These are phyloP conservation scores for Drosophila orosa DNA, from an alignment of 1,140 invertebrate genomes.

Conservation along the genomic window DNA sequence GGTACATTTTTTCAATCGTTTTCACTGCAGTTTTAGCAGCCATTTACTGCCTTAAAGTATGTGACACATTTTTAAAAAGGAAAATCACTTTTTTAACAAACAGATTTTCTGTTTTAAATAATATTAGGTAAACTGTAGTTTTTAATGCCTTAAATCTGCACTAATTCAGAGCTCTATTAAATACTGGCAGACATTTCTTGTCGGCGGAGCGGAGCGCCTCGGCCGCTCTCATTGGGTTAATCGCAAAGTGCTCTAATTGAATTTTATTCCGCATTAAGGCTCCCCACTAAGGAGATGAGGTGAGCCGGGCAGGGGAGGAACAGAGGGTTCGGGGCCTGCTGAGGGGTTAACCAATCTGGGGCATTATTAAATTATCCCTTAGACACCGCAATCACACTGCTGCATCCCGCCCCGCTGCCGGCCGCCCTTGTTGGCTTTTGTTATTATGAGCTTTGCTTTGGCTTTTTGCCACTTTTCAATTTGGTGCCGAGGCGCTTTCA, in stretches of 20 bases:
- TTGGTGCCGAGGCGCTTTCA: constrained; percentile 31
- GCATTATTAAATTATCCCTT: constrained; percentile 55
- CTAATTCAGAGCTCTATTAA: not conserved
- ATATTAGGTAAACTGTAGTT: not conserved
- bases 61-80: not conserved
- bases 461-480: constrained; percentile 50
- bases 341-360: constrained; percentile 43
- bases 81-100: too few relatives aligned
- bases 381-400: constrained; percentile 51
- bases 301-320: not conserved
- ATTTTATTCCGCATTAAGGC: constrained; percentile 43
- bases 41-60: not conserved
- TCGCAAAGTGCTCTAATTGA: constrained; percentile 47
- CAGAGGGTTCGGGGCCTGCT: not conserved
- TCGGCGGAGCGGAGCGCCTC: not conserved
- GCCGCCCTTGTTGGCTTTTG: constrained; percentile 25
- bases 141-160: not conserved
- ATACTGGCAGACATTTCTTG: not conserved
- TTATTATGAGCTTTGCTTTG: constrained; percentile 47
- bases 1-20: too few relatives aligned
- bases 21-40: not conserved
- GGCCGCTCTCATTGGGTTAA: constrained; percentile 23
- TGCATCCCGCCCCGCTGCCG: not conserved
- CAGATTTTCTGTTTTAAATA: not conserved
- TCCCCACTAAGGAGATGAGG: constrained; percentile 7